Percentiles rank a stretch among this genome's conserved stretches.
Evolutionary conservation across 2,113 vertebrate genomes (phyloP).

Genomic region (Anser cygnoides): DNA sequence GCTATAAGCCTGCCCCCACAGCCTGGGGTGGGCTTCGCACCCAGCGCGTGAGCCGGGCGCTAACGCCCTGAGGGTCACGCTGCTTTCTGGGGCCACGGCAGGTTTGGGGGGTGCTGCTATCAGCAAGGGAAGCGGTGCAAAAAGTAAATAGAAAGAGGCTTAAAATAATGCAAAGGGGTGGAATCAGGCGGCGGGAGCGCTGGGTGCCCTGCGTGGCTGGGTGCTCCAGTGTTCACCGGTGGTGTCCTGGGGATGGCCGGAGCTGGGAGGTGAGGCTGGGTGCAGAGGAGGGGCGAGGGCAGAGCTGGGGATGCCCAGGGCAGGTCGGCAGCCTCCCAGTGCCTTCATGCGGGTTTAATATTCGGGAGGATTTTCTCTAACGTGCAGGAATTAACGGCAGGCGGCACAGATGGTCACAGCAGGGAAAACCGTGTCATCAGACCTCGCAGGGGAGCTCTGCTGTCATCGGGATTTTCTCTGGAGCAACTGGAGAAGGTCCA

Average conservation of each 20-base stretch:
- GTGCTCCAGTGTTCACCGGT: too few species aligned
- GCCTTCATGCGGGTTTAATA: background rate
- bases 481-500: background rate
- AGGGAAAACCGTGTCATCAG: accelerated
- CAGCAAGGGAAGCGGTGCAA: too few species aligned
- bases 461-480: background rate
- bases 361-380: background rate
- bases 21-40: background rate
- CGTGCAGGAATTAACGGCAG: background rate
- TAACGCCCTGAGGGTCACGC: too few species aligned
- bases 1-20: background rate
- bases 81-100: too few species aligned
- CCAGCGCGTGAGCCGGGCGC: too few species aligned
- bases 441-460: background rate
- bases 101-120: background rate
- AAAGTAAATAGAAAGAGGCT: background rate
- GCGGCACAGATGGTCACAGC: accelerated
- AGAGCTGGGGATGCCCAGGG: background rate
- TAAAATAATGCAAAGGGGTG: background rate
- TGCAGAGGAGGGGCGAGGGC: background rate
- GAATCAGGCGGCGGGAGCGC: too few species aligned
- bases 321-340: accelerated
- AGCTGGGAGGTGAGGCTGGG: background rate
- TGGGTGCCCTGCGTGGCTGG: too few species aligned
- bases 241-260: background rate